Base-by-base conservation (phyloP, 2,888 invertebrate species). In the Cremastobaeus sp. region DNA sequence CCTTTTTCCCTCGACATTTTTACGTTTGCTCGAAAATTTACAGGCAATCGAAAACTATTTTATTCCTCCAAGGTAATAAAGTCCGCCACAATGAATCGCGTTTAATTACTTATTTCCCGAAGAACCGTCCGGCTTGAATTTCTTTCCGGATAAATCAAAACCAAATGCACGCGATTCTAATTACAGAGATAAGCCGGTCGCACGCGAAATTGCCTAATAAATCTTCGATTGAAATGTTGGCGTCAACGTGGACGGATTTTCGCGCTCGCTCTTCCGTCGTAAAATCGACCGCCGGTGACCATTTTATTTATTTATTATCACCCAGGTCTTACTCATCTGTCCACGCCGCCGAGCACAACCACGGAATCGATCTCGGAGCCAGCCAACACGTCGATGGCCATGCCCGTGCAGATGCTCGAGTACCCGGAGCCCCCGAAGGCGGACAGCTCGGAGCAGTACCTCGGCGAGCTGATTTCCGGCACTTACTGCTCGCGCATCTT, bases 401-500 rank as follows among this genome's bases (percentile, higher is more conserved):
- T 83, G 79, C 80, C 84, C 2, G 81, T 82, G 14, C 83, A 84
- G 39, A 83, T 81, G 80, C 77, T 81, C 20, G 84, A 85, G 62
- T 79, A 84, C 52, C 70, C 89, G 88, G 83, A 84, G 82, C 80
- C 77, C 60, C 83, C 76, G 43, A 89, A 88, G 82, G 62, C 74
- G 28, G 55, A 50, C 25, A 65, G 65, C 71, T 80, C 55, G 30
- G 92, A 92, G 84, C 93, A 92, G 89, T 93, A 93, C 89, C 90
- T 94, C 86, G 96, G 96, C 81, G 95, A 96, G 88, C 91, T 96
- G 86, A 96, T 96, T 88, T 93, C 95, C 39, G 95, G 95, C 81
- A 96, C 96, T 76, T 96, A 96, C 89, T 96, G 96, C 89, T 96
- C 96, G 71, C 91, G 96, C 79, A 95, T 96, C 88, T 96, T 95